A percentile compares a stretch with the other conserved stretches of the same genome.
Conservation (phyloP, 2,797 vertebrate genomes). For the Falco naumanni region DNA sequence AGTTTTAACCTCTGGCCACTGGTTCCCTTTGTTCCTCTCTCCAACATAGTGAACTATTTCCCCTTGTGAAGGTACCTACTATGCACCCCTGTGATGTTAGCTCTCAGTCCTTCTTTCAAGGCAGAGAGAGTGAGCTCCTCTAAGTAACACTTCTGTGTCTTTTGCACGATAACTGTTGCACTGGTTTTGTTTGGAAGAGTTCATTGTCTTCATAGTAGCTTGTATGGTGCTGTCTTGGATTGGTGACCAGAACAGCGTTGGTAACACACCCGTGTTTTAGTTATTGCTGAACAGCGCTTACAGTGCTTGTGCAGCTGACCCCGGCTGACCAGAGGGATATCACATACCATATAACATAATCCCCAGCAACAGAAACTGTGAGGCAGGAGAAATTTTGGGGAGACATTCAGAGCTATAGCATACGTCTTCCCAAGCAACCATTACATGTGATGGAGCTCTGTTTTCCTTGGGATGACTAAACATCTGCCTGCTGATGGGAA, state of each 20-base stretch:
- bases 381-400: background rate
- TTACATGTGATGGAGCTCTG: no score
- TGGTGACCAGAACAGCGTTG: background rate
- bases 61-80: background rate
- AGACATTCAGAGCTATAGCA: background rate
- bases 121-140: background rate
- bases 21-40: background rate
- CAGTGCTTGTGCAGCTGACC: background rate
- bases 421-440: no score
- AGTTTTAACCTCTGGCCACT: background rate
- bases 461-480: no score
- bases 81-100: background rate
- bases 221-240: background rate
- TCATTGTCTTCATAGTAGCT: no score
- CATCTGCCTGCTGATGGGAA: no score
- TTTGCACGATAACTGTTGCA: background rate
- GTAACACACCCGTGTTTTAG: background rate
- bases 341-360: background rate
- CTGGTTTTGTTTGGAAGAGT: background rate
- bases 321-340: background rate
- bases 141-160: background rate
- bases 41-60: background rate
- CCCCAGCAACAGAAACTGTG: background rate
- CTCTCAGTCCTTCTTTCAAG: background rate
- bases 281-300: background rate